Conservation (phyloP, 2,113 vertebrate genomes). For the Psilopsiagon aymara region DNA sequence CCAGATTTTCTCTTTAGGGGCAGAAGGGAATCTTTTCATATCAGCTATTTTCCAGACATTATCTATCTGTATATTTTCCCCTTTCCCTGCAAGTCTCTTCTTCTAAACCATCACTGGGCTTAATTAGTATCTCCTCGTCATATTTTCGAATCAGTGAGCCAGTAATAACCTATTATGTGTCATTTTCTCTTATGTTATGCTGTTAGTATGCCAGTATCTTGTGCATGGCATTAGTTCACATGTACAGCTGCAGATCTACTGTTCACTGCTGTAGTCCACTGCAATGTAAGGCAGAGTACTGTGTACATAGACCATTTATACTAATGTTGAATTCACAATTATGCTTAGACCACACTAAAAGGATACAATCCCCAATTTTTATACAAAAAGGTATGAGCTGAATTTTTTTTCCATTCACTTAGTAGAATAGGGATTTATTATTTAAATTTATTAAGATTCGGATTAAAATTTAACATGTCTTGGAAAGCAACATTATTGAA, state of each 20-base stretch:
- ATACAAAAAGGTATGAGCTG: neutral
- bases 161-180: neutral
- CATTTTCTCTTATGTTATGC: neutral
- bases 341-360: neutral
- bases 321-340: neutral
- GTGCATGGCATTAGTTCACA: neutral
- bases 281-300: neutral
- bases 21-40: neutral
- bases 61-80: neutral
- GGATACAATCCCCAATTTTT: neutral
- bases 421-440: neutral
- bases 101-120: neutral
- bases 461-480: neutral
- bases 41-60: neutral
- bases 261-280: neutral
- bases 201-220: neutral
- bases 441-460: neutral
- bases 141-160: neutral
- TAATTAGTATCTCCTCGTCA: neutral
- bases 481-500: fast-evolving
- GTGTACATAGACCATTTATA: neutral
- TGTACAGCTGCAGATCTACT: neutral
- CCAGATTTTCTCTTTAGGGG: neutral
- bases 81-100: neutral
- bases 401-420: neutral